These are phyloP conservation scores for Paracentrotus lividus DNA, from an alignment of 53 echinoderm and acorn worm genomes.

Conservation along the genomic window DNA sequence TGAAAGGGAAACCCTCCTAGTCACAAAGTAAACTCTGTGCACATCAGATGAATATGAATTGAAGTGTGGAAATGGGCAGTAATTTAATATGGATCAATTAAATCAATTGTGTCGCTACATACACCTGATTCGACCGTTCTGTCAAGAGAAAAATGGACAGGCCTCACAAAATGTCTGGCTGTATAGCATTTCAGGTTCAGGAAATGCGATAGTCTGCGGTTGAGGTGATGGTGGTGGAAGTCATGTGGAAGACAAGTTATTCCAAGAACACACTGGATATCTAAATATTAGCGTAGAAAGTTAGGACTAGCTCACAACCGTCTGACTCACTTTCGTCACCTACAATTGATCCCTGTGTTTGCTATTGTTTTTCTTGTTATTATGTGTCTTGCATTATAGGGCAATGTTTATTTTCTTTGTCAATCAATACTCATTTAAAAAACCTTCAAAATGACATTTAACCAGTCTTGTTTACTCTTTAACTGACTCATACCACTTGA, in stretches of 20 bases:
- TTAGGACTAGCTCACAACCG: not conserved
- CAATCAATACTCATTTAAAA: constrained; percentile 20
- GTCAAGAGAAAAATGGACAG: constrained; percentile 27
- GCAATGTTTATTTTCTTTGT: constrained; percentile 26
- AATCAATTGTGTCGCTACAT: constrained; percentile 63
- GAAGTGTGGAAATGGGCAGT: constrained; percentile 66
- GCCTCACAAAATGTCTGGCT: constrained; percentile 27
- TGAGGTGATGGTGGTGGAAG: constrained; percentile 27
- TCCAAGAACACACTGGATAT: constrained; percentile 31
- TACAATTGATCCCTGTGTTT: constrained; percentile 46
- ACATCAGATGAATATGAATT: constrained; percentile 38
- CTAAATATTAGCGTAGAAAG: constrained; percentile 50
- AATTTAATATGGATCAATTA: constrained; percentile 67
- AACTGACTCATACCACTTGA: not conserved
- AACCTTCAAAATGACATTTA: not conserved
- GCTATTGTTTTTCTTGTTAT: not conserved
- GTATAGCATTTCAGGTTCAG: constrained; percentile 6
- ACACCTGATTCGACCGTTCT: constrained; percentile 42
- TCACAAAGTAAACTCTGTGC: constrained; percentile 56
- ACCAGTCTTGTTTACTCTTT: not conserved
- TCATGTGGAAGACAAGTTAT: constrained; percentile 20
- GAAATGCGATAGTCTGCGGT: constrained; percentile 36
- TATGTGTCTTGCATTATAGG: not conserved
- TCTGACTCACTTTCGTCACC: constrained; percentile 38
- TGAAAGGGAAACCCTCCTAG: constrained; percentile 23